Evolutionary conservation across 1,140 invertebrate species (phyloP).

Genomic region (Oryzaephilus surinamensis): DNA sequence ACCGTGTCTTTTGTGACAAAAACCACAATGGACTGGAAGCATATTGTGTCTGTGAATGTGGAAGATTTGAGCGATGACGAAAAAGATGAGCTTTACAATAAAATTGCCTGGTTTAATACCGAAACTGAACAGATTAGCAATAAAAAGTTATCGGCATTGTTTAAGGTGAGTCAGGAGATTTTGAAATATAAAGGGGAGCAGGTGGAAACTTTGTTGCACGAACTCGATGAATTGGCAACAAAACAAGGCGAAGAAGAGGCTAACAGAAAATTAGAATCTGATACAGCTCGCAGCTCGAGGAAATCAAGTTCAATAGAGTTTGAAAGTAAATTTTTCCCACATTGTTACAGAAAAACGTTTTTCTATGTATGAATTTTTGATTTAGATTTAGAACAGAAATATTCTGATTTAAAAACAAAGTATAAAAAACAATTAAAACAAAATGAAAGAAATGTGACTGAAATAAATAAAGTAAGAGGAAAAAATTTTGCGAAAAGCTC

Average conservation of each 20-base stretch:
- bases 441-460: constrained; percentile 36
- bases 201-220: constrained; percentile 44
- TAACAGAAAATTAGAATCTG: constrained; percentile 21
- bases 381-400: constrained; percentile 37
- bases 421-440: constrained; percentile 39
- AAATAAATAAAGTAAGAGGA: constrained; percentile 19
- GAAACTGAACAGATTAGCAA: constrained; percentile 45
- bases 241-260: constrained; percentile 36
- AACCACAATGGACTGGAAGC: constrained; percentile 44
- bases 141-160: constrained; percentile 42
- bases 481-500: constrained; percentile 4
- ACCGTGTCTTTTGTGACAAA: too few species aligned
- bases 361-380: constrained; percentile 5
- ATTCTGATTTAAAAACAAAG: constrained; percentile 38
- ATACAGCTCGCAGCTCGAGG: constrained; percentile 20
- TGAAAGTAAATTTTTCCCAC: constrained; percentile 19
- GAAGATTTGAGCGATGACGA: constrained; percentile 44
- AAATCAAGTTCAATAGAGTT: constrained; percentile 21
- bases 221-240: constrained; percentile 41
- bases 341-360: not conserved
- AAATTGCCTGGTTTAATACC: constrained; percentile 45
- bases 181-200: constrained; percentile 55
- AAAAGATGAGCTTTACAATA: constrained; percentile 51
- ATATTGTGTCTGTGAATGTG: constrained; percentile 43
- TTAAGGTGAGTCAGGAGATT: constrained; percentile 50